Conservation (phyloP, 1,140 invertebrate species). For the Saccostrea cuccullata region DNA sequence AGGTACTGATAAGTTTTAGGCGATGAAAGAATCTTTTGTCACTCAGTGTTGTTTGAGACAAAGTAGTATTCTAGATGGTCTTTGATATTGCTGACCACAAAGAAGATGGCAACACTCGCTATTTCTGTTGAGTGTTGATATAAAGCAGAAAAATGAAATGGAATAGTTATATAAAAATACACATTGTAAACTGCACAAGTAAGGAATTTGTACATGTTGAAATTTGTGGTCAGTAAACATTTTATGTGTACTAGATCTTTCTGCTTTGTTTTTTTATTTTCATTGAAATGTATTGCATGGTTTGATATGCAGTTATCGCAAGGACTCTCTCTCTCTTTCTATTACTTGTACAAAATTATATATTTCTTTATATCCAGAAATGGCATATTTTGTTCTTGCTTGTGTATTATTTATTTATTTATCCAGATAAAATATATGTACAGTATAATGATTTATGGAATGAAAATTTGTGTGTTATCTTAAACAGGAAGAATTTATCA, state of each 20-base stretch:
- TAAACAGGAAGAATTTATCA: too few species aligned
- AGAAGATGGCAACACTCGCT: background rate
- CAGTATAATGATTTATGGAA: too few species aligned
- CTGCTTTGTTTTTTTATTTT: background rate
- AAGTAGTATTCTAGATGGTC: too few species aligned
- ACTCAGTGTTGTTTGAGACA: too few species aligned
- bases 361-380: background rate
- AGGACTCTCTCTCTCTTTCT: background rate
- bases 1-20: too few species aligned
- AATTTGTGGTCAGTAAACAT: background rate
- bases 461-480: too few species aligned
- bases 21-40: too few species aligned
- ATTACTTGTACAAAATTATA: background rate
- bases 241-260: background rate
- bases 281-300: slow-evolving; percentile 17
- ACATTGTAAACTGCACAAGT: background rate
- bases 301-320: slow-evolving; percentile 28
- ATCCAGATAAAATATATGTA: too few species aligned
- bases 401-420: background rate
- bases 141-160: background rate
- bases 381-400: background rate
- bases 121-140: too few species aligned
- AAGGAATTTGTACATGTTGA: too few species aligned
- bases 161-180: background rate
- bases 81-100: background rate